These are phyloP conservation scores for Cephus cinctus DNA, from an alignment of 1,140 invertebrate genomes.

Conservation along the genomic window DNA sequence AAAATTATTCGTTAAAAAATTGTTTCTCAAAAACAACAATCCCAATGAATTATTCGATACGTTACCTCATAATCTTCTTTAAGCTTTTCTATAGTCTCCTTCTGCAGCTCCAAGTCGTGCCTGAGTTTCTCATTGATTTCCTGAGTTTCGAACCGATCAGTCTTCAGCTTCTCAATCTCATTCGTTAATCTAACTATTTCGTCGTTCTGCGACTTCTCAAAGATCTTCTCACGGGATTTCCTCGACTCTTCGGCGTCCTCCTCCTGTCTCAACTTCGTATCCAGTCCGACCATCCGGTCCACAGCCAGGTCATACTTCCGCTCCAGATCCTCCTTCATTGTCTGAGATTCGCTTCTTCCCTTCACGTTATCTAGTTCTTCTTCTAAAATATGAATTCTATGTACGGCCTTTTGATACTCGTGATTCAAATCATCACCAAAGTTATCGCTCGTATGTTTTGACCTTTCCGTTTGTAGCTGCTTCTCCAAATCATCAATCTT, in stretches of 20 bases:
- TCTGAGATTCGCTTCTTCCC: too few relatives aligned
- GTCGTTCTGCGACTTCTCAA: conserved; percentile 8
- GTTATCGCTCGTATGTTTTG: conserved; percentile 1
- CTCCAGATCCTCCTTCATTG: background rate
- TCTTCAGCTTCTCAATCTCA: conserved; percentile 24
- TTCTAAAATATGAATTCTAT: conserved; percentile 19
- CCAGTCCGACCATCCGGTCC: background rate
- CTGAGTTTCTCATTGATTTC: conserved; percentile 33
- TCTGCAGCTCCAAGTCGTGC: conserved; percentile 33
- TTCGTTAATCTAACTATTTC: conserved; percentile 6
- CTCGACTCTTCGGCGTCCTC: background rate
- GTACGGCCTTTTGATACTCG: conserved; percentile 19
- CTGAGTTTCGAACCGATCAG: conserved; percentile 17
- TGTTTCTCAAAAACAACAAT: conserved; percentile 7
- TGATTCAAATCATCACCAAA: conserved; percentile 7
- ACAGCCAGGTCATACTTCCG: background rate
- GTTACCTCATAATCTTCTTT: conserved; percentile 38
- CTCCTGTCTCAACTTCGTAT: background rate
- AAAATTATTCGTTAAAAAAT: conserved; percentile 6
- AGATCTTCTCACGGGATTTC: background rate
- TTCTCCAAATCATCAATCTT: conserved; percentile 6
- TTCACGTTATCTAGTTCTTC: conserved; percentile 16
- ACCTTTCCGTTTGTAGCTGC: background rate
- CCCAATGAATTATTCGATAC: conserved; percentile 6
- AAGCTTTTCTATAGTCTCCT: conserved; percentile 27